phyloP scores from a whole-genome alignment of 2,113 vertebrate genomes.

The Gopherus flavomarginatus region DNA sequence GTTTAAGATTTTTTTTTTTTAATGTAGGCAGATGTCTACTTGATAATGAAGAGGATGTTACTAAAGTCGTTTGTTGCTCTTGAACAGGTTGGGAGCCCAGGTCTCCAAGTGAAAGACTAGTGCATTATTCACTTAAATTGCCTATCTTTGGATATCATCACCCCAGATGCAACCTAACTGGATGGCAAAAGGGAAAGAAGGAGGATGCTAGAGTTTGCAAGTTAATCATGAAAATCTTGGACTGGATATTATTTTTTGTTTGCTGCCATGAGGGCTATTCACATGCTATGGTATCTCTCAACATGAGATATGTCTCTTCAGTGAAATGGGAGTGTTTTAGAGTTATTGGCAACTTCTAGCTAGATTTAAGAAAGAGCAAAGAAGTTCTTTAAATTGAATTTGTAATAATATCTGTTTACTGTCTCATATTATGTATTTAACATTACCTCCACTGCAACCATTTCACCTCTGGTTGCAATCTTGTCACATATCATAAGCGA shows the following conservation, averaged over 20 bases:
- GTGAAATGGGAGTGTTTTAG: neutral
- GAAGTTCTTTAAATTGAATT: neutral
- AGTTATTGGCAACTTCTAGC: neutral
- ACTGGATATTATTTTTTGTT: neutral
- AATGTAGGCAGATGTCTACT: neutral
- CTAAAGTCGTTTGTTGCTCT: neutral
- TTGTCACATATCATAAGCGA: neutral
- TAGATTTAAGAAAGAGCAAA: neutral
- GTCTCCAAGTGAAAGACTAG: neutral
- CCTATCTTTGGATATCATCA: neutral
- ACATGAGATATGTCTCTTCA: neutral
- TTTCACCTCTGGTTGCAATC: neutral
- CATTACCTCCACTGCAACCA: neutral
- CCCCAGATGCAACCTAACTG: neutral
- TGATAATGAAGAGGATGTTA: neutral
- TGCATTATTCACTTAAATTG: neutral
- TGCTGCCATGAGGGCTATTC: neutral
- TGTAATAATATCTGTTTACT: neutral
- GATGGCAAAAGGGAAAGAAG: neutral
- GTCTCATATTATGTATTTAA: neutral
- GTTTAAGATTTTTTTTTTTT: neutral
- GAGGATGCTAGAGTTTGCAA: neutral
- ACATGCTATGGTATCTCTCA: neutral
- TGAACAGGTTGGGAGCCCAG: neutral
- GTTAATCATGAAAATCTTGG: neutral